Percentiles rank a stretch among this genome's conserved stretches.
These are phyloP conservation scores for Tridacna gigas DNA, from an alignment of 2,888 invertebrate genomes.

Conservation along the genomic window DNA sequence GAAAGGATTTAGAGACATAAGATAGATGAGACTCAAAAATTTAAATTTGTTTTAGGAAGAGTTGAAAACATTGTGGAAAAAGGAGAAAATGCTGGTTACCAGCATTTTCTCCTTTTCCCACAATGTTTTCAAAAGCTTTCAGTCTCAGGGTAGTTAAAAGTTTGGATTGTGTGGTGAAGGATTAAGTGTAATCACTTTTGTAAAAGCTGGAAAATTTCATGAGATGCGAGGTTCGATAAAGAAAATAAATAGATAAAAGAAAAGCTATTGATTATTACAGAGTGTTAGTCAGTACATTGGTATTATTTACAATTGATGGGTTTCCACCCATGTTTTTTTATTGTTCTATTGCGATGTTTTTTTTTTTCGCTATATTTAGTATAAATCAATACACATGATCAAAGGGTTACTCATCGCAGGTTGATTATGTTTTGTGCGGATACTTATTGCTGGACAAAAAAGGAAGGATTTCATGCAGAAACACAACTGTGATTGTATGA, in stretches of 20 bases:
- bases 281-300: conserved; percentile 24
- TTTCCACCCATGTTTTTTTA: conserved; percentile 10
- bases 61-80: neutral
- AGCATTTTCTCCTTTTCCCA: neutral
- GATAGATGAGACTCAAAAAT: no score
- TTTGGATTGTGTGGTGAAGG: neutral
- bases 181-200: conserved; percentile 3
- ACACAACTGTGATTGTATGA: conserved; percentile 24
- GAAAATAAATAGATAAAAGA: conserved; percentile 28
- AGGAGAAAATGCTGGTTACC: neutral
- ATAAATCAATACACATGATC: conserved; percentile 23
- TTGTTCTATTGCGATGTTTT: conserved; percentile 1
- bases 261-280: conserved; percentile 16
- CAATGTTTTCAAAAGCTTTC: neutral
- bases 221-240: neutral
- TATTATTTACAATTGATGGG: conserved; percentile 27
- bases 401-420: conserved; percentile 16
- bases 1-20: neutral
- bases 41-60: neutral
- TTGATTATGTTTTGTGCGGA: conserved; percentile 10
- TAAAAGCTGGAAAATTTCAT: conserved; percentile 16
- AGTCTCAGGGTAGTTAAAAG: neutral
- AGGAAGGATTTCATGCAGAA: conserved; percentile 8
- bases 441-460: conserved; percentile 1
- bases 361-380: conserved; percentile 16